Evolutionary conservation across 2,888 invertebrate genomes (phyloP), one percentile per base, ranked within the genome.

Genomic region (Nowickia ferox): DNA sequence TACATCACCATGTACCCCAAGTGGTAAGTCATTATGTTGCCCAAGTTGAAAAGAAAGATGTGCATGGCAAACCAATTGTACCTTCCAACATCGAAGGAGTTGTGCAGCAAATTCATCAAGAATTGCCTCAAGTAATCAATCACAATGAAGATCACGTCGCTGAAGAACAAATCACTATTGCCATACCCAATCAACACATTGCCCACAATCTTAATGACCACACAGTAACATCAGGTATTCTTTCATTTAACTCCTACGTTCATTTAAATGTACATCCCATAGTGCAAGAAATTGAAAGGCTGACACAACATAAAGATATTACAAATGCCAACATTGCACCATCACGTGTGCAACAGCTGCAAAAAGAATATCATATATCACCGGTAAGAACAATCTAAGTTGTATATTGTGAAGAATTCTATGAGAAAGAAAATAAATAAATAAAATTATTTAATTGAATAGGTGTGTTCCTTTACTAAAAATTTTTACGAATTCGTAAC

Each of bases 1-100:
- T 74, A 11, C 83, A 87, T 53, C 85, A 86, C 19, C 87, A 87
- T 57, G 46, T 84, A 22, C 77, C 80, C 1, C 72, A 72, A 63
- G 68, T 65, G 3, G 19, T 84, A 10, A 40, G n/a, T 2, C 76
- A 81, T 10, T 53, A 71, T 61, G 5, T 48, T n/a, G 51, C 30
- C n/a, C 44, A 69, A 22, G n/a, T 42, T 2, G 51, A 63, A 38
- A 57, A 84, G 19, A 69, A 65, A 10, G 9, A 38, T 5, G 19
- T 4, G 0, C 30, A 38, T n/a, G 51, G 22, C 10, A 61, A 11
- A 9, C 15, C 51, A 17, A 44, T 30, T n/a, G 10, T 46, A 5
- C n/a, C 48, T 38, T 30, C 72, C 13, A 48, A 48, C 9, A 59
- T 48, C 1, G 17, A 46, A 48, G 38, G 1, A 3, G 17, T 72